phyloP scores from a whole-genome alignment of 2,888 invertebrate genomes.

The Clivina fossor region DNA sequence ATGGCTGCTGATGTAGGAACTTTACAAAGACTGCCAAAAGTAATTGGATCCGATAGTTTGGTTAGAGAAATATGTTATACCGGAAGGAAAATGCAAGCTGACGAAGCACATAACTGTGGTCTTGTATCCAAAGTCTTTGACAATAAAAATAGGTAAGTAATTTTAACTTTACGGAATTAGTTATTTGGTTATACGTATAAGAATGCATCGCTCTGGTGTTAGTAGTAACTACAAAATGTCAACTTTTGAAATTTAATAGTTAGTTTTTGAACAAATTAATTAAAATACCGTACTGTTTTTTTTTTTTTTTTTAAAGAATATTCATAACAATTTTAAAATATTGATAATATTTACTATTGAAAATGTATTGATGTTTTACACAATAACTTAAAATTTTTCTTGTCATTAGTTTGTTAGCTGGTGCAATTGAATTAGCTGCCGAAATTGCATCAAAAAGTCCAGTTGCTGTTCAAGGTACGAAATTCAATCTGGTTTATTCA shows the following conservation, averaged over 20 bases:
- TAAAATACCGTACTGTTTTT: too few species aligned
- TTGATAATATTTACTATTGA: constrained; percentile 1
- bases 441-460: constrained; percentile 88
- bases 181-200: not conserved
- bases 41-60: constrained; percentile 84
- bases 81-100: constrained; percentile 75
- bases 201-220: not conserved
- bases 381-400: constrained; percentile 7
- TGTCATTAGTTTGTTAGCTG: constrained; percentile 64
- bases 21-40: constrained; percentile 88
- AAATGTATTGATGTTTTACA: constrained; percentile 6
- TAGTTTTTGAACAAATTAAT: not conserved
- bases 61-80: constrained; percentile 87
- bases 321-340: constrained; percentile 7
- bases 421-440: constrained; percentile 73
- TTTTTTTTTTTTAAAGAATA: constrained; percentile 12
- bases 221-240: not conserved
- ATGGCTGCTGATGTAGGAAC: constrained; percentile 96
- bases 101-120: constrained; percentile 80
- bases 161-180: not conserved
- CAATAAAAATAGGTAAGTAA: constrained; percentile 64
- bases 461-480: constrained; percentile 91
- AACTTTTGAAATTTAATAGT: not conserved
- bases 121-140: constrained; percentile 77
- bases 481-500: constrained; percentile 80